A percentile compares a stretch with the other conserved stretches of the same genome.
Conservation (phyloP, 2,888 invertebrate genomes). For the Taenaris catops region DNA sequence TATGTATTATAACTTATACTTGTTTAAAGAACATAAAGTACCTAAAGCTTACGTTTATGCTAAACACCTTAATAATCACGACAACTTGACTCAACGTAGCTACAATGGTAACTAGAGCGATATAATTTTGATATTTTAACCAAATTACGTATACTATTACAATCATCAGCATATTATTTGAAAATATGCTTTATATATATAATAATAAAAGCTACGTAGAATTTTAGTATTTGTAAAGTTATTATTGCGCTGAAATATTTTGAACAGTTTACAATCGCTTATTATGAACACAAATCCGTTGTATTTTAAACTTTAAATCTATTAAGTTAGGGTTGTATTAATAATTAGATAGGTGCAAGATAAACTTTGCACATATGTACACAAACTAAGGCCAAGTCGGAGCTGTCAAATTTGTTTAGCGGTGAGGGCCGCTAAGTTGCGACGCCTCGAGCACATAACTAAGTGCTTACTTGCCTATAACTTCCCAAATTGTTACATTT, state of each 20-base stretch:
- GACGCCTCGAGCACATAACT: slow-evolving; percentile 68
- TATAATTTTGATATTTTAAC: slow-evolving; percentile 49
- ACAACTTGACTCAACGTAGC: slow-evolving; percentile 68
- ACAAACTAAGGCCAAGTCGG: slow-evolving; percentile 70
- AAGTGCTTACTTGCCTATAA: slow-evolving; percentile 71
- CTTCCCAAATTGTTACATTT: slow-evolving; percentile 75
- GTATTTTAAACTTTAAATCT: slow-evolving; percentile 29
- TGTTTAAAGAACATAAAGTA: slow-evolving; percentile 6
- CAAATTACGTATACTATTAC: slow-evolving; percentile 6
- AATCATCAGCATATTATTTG: neutral
- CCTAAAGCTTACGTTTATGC: slow-evolving; percentile 25
- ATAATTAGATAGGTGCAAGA: slow-evolving; percentile 17
- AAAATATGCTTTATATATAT: slow-evolving; percentile 8
- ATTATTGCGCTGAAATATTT: slow-evolving; percentile 4
- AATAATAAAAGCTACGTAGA: neutral
- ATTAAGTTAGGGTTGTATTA: slow-evolving; percentile 20
- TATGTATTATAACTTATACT: too few species aligned
- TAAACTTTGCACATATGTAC: slow-evolving; percentile 50
- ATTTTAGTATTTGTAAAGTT: neutral
- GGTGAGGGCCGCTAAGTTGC: slow-evolving; percentile 70
- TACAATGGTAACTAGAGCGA: slow-evolving; percentile 71
- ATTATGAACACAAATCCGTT: neutral
- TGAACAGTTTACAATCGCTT: slow-evolving; percentile 21
- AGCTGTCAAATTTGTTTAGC: slow-evolving; percentile 80
- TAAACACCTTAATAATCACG: slow-evolving; percentile 74